Evolutionary conservation across 1,140 invertebrate species (phyloP).

Genomic region (Drosophila orena): DNA sequence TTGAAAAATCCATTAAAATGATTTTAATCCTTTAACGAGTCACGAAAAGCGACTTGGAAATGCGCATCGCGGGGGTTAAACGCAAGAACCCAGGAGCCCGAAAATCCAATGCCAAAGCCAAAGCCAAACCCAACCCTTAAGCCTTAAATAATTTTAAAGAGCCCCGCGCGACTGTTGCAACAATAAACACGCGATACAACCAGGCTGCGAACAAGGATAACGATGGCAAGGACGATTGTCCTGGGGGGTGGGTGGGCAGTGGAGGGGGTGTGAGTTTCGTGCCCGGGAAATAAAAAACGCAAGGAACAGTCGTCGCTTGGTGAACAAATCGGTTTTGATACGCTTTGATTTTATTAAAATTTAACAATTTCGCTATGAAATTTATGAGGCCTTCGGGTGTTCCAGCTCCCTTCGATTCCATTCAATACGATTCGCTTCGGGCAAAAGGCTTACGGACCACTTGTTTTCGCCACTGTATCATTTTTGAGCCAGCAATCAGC

Average conservation of each 20-base stretch:
- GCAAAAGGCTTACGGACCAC: constrained; percentile 42
- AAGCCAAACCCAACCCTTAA: constrained; percentile 33
- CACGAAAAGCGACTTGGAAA: constrained; percentile 60
- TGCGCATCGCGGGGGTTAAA: constrained; percentile 47
- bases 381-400: constrained; percentile 66
- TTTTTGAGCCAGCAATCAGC: constrained; percentile 23
- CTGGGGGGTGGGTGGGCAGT: not conserved
- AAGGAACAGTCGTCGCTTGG: constrained; percentile 56
- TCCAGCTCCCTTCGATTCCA: constrained; percentile 19
- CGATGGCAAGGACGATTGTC: constrained; percentile 57
- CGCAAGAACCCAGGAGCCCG: not conserved
- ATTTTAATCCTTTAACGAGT: constrained; percentile 83
- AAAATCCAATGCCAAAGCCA: constrained; percentile 8
- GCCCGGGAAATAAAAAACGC: not conserved
- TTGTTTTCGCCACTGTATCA: constrained; percentile 26
- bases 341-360: constrained; percentile 83
- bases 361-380: constrained; percentile 80
- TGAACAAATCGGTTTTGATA: constrained; percentile 81
- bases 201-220: constrained; percentile 80
- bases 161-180: constrained; percentile 73
- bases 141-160: constrained; percentile 80
- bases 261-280: not conserved
- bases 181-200: constrained; percentile 82
- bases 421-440: constrained; percentile 44
- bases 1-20: constrained; percentile 84